phyloP scores from a whole-genome alignment of 2,888 invertebrate genomes.

The Tiphia femorata region DNA sequence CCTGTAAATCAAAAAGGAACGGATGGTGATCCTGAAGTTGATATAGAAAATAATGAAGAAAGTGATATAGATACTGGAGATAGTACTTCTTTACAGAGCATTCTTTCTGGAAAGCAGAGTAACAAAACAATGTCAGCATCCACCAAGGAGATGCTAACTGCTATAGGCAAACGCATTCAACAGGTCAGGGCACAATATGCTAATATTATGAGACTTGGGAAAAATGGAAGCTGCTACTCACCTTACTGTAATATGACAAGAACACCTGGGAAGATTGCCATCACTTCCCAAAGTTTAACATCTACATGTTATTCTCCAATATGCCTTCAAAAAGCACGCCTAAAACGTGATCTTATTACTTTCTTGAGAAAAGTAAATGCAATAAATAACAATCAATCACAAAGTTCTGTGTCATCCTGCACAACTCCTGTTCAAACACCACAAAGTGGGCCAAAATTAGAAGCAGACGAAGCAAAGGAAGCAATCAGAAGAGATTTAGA shows the following conservation, averaged over 20 bases:
- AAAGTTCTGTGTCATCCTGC: constrained; percentile 16
- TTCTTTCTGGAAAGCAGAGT: constrained; percentile 49
- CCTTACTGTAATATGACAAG: constrained; percentile 75
- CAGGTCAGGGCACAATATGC: constrained; percentile 79
- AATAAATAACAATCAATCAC: constrained; percentile 56
- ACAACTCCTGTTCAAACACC: constrained; percentile 68
- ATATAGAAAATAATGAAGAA: constrained; percentile 74
- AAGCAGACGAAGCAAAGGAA: constrained; percentile 68
- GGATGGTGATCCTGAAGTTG: constrained; percentile 73
- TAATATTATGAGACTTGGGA: constrained; percentile 77
- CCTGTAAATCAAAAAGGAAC: constrained; percentile 62
- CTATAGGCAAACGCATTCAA: constrained; percentile 78
- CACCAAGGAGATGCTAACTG: constrained; percentile 72
- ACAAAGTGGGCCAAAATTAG: constrained; percentile 61
- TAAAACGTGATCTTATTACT: constrained; percentile 78
- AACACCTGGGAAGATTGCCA: constrained; percentile 70
- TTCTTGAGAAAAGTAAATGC: constrained; percentile 76
- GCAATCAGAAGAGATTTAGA: constrained; percentile 75
- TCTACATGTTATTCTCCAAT: constrained; percentile 84
- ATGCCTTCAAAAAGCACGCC: constrained; percentile 80
- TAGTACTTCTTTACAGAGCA: constrained; percentile 48
- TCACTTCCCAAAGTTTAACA: constrained; percentile 71
- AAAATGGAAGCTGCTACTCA: constrained; percentile 81
- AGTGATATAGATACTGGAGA: constrained; percentile 49
- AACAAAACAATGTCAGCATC: constrained; percentile 60